Conservation (phyloP, 2,113 vertebrate species). For the human region GRCh38 chr6:18818501-18819000, state of each 20-base stretch:
- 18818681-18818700: too few relatives aligned
- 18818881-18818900: not conserved
- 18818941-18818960: not conserved
- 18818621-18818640: too few relatives aligned
- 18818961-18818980: not conserved
- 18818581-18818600: not conserved
- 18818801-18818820: not conserved
- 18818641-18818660: too few relatives aligned
- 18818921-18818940: not conserved
- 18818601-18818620: too few relatives aligned
- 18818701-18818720: too few relatives aligned
- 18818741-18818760: too few relatives aligned
- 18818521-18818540: not conserved
- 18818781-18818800: too few relatives aligned
- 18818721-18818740: too few relatives aligned
- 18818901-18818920: not conserved
- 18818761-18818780: too few relatives aligned
- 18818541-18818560: slow-evolving; percentile 7
- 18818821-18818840: not conserved
- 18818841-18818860: not conserved
- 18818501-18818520: slow-evolving; percentile 27
- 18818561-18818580: slow-evolving; percentile 5
- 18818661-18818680: too few relatives aligned
- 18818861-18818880: not conserved
- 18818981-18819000: not conserved